Base-by-base conservation (phyloP, 1,140 invertebrate species). In the Sycophaga agraensis region DNA sequence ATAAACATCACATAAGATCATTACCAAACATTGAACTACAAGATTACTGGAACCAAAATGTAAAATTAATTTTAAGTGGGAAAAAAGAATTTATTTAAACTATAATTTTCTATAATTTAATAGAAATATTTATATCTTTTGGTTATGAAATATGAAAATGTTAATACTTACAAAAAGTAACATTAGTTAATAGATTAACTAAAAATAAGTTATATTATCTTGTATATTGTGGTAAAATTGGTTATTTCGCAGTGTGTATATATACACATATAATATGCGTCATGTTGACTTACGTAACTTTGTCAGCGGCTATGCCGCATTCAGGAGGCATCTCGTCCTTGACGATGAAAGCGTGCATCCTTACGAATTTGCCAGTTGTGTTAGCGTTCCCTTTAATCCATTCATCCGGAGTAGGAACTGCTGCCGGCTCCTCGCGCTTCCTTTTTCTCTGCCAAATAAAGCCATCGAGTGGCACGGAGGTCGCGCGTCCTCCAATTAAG, bases 311-410 rank as follows among this genome's bases (percentile, higher is more conserved):
- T 0, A 2, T 43, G 21, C 62, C 65, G 35, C 71, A 72, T 9
- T 24, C 22, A 17, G 66, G 64, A 16, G 68, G 55, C 21, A 66
- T 19, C 46, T 70, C 64, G 40, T 72, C 71, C 31, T 34, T 65
- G 0, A 72, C 64, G 22, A 72, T 42, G 14, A 68, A 66, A 26
- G 69, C 71, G 42, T 72, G 65, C 65, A 72, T 69, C 21, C 64
- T 60, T 14, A 66, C 35, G 28, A 63, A 53, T 3, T 57, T 48
- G 9, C 62, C 54, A 16, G 43, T 16, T n/a, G 19, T 58, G 11
- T 63, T 14, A 50, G 62, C 39, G 14, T 69, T 56, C 16, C 50
- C 58, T 2, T 21, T 45, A 19, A 72, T 66, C 67, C 69, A 70
- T 14, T 45, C 21, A 4, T 45, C 21, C 9, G 9, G 17, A 7